Evolutionary conservation across 2,888 invertebrate species (phyloP).

Genomic region (Malthinus seriepunctatus): DNA sequence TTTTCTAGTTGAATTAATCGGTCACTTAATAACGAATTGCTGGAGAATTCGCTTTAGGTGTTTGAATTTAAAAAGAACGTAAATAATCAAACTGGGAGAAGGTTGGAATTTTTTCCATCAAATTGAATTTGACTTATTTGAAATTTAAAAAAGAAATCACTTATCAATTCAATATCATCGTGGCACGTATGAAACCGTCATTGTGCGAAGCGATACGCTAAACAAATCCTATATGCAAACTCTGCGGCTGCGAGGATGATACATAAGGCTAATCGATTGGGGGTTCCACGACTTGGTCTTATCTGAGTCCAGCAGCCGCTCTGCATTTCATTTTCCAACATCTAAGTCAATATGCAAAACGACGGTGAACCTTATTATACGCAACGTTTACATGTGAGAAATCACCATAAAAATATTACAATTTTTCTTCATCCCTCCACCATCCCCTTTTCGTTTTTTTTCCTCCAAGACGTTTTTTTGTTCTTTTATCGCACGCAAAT

Average conservation of each 20-base stretch:
- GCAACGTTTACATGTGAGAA: slow-evolving; percentile 32
- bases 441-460: neutral
- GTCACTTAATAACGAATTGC: no score
- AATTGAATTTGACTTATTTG: no score
- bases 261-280: slow-evolving; percentile 45
- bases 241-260: slow-evolving; percentile 35
- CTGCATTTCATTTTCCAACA: slow-evolving; percentile 40
- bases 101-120: no score
- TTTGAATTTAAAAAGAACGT: no score
- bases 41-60: no score
- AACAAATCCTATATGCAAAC: slow-evolving; percentile 38
- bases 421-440: slow-evolving; percentile 1
- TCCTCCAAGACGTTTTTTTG: neutral
- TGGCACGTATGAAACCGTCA: slow-evolving; percentile 31
- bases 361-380: slow-evolving; percentile 31
- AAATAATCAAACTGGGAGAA: no score
- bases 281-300: slow-evolving; percentile 43
- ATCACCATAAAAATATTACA: slow-evolving; percentile 3
- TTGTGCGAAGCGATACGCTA: slow-evolving; percentile 33
- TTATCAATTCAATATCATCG: slow-evolving; percentile 22
- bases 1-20: no score
- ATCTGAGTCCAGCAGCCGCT: slow-evolving; percentile 49
- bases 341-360: slow-evolving; percentile 46
- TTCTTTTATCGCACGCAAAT: neutral
- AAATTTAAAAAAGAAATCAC: slow-evolving; percentile 8